phyloP scores from a whole-genome alignment of 1,140 invertebrate genomes.

The Pogonomyrmex californicus region DNA sequence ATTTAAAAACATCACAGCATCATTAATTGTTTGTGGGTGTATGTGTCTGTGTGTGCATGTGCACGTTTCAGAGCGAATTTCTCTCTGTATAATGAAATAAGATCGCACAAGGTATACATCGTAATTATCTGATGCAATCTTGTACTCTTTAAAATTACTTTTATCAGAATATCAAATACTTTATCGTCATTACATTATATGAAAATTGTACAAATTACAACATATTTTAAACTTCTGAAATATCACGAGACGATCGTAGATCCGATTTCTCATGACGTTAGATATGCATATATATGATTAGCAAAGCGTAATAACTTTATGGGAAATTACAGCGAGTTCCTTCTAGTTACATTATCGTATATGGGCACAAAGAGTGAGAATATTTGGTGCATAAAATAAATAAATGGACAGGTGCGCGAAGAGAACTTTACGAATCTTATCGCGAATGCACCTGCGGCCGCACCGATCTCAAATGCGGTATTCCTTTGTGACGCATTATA shows the following conservation, averaged over 20 bases:
- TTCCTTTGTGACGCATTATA: constrained; percentile 29
- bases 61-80: constrained; percentile 4
- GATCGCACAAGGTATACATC: background rate
- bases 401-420: background rate
- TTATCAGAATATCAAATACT: constrained; percentile 31
- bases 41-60: background rate
- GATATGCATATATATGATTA: background rate
- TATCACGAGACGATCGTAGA: constrained; percentile 15
- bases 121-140: constrained; percentile 21
- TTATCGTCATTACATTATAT: background rate
- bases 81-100: constrained; percentile 31
- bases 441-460: background rate
- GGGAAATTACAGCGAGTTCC: constrained; percentile 2
- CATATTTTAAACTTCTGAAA: background rate
- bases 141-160: background rate
- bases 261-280: background rate
- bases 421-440: constrained; percentile 1
- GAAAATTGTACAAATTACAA: constrained; percentile 3
- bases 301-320: constrained; percentile 18
- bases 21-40: background rate
- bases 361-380: background rate
- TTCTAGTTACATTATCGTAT: background rate
- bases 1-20: background rate
- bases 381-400: constrained; percentile 21
- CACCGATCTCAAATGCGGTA: background rate